Conservation (phyloP, 2,888 invertebrate species). For the Epirrita christyi region DNA sequence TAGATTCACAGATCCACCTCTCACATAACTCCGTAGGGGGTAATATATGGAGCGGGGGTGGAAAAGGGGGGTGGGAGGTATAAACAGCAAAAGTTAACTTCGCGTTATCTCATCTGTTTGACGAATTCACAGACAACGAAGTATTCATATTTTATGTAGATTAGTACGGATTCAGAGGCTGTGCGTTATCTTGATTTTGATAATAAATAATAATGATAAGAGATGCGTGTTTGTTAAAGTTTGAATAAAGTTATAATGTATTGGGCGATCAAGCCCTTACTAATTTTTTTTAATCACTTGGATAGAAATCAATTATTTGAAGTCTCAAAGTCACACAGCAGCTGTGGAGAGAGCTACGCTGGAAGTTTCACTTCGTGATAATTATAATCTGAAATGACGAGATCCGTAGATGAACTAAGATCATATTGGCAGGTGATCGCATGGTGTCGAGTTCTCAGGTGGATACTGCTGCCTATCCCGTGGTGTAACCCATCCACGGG, state of each 20-base stretch:
- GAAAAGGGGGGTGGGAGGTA: slow-evolving; percentile 38
- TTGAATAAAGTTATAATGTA: background rate
- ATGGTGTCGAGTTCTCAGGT: too few relatives aligned
- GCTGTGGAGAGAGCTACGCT: too few relatives aligned
- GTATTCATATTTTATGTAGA: slow-evolving; percentile 79
- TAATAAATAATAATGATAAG: background rate
- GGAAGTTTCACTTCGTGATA: too few relatives aligned
- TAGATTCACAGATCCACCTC: slow-evolving; percentile 20
- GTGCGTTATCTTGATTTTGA: background rate
- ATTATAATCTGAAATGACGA: too few relatives aligned
- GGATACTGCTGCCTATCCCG: too few relatives aligned
- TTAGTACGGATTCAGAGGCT: slow-evolving; percentile 49
- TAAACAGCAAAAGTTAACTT: slow-evolving; percentile 80
- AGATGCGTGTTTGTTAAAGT: background rate
- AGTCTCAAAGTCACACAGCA: too few relatives aligned
- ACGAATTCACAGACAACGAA: slow-evolving; percentile 79
- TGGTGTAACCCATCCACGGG: too few relatives aligned
- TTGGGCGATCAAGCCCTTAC: too few relatives aligned
- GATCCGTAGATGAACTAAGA: too few relatives aligned
- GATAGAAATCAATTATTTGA: too few relatives aligned
- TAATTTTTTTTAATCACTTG: too few relatives aligned
- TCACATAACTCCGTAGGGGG: slow-evolving; percentile 31
- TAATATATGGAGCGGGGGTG: slow-evolving; percentile 38
- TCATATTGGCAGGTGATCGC: too few relatives aligned
- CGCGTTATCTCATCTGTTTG: slow-evolving; percentile 81